phyloP scores from a whole-genome alignment of 2,113 vertebrate species.

The Channa maculata region DNA sequence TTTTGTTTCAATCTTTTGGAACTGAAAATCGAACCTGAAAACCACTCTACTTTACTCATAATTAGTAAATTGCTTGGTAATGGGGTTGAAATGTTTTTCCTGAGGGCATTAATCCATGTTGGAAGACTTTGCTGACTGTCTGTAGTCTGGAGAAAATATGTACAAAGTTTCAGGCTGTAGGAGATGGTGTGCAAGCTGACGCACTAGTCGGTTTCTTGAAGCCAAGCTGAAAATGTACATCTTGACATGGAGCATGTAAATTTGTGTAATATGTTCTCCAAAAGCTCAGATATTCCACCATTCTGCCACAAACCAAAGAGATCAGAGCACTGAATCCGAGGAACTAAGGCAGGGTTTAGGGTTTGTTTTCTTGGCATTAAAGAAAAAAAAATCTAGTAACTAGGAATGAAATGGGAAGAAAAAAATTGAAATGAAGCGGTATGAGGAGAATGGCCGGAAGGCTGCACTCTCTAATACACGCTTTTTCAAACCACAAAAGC shows the following conservation, averaged over 20 bases:
- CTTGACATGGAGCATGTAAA: not conserved
- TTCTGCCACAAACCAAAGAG: constrained; percentile 10
- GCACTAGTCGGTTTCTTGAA: not conserved
- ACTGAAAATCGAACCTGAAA: not conserved
- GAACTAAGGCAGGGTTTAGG: not conserved
- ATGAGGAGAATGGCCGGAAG: constrained; percentile 57
- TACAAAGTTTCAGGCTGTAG: not conserved
- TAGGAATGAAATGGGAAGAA: constrained; percentile 8
- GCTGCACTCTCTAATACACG: constrained; percentile 35
- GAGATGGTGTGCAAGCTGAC: constrained; percentile 1
- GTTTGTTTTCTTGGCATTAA: constrained; percentile 4
- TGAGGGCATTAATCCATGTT: not conserved
- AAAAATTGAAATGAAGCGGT: constrained; percentile 21
- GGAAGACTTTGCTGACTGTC: not conserved
- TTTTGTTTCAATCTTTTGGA: not conserved
- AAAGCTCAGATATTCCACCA: not conserved
- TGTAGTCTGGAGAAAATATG: not conserved
- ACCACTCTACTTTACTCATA: not conserved
- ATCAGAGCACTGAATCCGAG: constrained; percentile 1
- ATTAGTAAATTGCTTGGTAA: not conserved
- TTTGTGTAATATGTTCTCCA: not conserved
- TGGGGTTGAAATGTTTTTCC: not conserved
- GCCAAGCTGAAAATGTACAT: constrained; percentile 5
- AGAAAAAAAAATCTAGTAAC: not conserved
- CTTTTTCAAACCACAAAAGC: constrained; percentile 78